Percentiles rank a stretch among this genome's conserved stretches.
These are phyloP conservation scores for Melipona bicolor DNA, from an alignment of 2,888 invertebrate genomes.

Conservation along the genomic window DNA sequence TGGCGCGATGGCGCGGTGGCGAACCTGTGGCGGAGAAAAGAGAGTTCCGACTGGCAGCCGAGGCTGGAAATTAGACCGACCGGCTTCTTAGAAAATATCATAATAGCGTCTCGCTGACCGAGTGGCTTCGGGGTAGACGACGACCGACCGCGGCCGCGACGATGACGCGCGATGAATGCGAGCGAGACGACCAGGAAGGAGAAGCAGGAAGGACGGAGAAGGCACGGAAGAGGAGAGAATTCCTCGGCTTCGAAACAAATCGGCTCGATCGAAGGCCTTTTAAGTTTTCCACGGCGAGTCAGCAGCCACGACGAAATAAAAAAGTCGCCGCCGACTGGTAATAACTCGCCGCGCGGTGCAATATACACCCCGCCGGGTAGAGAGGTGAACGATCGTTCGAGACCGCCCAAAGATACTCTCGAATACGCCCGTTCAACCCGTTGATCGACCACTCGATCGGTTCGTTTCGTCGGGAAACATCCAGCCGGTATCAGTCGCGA, in stretches of 20 bases:
- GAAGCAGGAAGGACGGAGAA: too few relatives aligned
- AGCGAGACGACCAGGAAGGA: too few relatives aligned
- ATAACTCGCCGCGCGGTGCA: constrained; percentile 50
- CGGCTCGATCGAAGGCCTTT: constrained; percentile 48
- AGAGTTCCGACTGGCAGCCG: too few relatives aligned
- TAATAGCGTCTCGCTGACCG: constrained; percentile 46
- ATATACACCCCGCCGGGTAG: constrained; percentile 32
- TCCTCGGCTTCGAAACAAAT: background rate
- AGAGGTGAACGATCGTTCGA: constrained; percentile 66
- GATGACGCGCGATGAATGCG: background rate
- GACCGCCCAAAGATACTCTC: constrained; percentile 40
- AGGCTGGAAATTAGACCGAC: constrained; percentile 50
- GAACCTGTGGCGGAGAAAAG: too few relatives aligned
- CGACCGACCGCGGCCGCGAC: background rate
- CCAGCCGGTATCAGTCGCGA: constrained; percentile 3
- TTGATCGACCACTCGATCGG: constrained; percentile 6
- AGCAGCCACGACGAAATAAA: constrained; percentile 51
- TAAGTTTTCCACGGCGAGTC: constrained; percentile 11
- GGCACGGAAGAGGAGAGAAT: background rate
- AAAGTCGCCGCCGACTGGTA: constrained; percentile 46
- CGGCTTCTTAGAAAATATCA: constrained; percentile 57
- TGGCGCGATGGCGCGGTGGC: too few relatives aligned
- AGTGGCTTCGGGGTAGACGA: background rate
- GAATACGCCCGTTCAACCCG: background rate
- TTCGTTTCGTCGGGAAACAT: constrained; percentile 9